These are phyloP conservation scores for Phocides pigmalion DNA, from an alignment of 1,140 invertebrate species.

Conservation along the genomic window DNA sequence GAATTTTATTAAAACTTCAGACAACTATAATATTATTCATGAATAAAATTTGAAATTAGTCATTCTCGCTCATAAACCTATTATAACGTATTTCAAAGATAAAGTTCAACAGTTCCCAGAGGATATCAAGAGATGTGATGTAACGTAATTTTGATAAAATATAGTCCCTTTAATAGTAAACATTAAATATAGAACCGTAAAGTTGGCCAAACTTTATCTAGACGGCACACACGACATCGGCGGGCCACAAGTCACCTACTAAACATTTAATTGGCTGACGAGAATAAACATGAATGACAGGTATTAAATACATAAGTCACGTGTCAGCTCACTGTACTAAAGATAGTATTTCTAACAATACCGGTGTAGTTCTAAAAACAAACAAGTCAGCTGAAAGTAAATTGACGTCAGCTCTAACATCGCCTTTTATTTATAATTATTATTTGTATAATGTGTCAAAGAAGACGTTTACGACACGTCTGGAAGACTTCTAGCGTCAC, in stretches of 20 bases:
- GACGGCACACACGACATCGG: slow-evolving; percentile 2
- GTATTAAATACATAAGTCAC: slow-evolving; percentile 28
- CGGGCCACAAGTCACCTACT: slow-evolving; percentile 20
- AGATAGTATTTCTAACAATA: slow-evolving; percentile 39
- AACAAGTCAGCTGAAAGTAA: slow-evolving; percentile 38
- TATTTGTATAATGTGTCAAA: slow-evolving; percentile 47
- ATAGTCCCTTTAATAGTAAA: slow-evolving; percentile 6
- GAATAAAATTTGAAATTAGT: no score
- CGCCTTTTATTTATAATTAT: slow-evolving; percentile 44
- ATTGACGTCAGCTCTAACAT: slow-evolving; percentile 40
- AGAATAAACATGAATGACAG: slow-evolving; percentile 30
- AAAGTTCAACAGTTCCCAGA: no score
- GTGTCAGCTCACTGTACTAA: slow-evolving; percentile 19
- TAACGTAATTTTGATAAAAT: background rate
- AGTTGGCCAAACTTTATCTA: slow-evolving; percentile 16
- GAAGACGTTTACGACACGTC: slow-evolving; percentile 40
- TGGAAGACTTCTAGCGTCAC: slow-evolving; percentile 54
- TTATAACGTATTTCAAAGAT: no score
- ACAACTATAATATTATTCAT: no score
- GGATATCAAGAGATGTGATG: background rate
- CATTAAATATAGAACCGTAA: slow-evolving; percentile 10
- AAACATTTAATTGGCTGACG: slow-evolving; percentile 30
- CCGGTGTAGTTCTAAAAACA: slow-evolving; percentile 41
- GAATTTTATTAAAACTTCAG: no score
- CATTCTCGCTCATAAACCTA: no score